These are phyloP conservation scores for Rhinolophus sinicus DNA, from an alignment of 2,113 vertebrate genomes.

Conservation along the genomic window DNA sequence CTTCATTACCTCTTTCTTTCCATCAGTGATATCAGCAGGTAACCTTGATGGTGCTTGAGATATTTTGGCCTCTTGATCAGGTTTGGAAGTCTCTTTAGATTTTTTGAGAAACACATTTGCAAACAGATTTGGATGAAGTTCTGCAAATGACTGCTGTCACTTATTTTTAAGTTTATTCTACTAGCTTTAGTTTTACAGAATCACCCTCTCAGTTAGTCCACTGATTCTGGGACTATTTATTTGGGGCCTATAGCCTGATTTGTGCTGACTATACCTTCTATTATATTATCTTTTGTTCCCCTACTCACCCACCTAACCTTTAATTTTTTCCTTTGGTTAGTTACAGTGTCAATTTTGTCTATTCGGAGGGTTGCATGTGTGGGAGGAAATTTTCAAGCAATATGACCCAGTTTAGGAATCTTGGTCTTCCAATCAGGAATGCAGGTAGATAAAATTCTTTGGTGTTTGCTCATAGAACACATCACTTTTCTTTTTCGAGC, in stretches of 20 bases:
- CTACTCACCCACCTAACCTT: not conserved
- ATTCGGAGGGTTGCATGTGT: not conserved
- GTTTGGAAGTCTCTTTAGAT: slow-evolving; percentile 44
- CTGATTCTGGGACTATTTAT: not conserved
- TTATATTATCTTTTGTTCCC: not conserved
- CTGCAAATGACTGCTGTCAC: not conserved
- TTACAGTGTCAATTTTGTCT: not conserved
- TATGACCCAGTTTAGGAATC: slow-evolving; percentile 39
- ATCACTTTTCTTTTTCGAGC: not conserved
- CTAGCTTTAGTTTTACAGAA: not conserved
- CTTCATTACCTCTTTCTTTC: slow-evolving; percentile 59
- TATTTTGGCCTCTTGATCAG: not conserved
- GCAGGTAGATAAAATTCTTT: not conserved
- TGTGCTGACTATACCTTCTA: not conserved
- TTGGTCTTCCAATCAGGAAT: not conserved
- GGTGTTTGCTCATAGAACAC: not conserved
- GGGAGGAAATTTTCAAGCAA: not conserved
- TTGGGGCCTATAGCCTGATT: not conserved
- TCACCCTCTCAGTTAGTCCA: not conserved
- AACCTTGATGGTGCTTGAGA: slow-evolving; percentile 16
- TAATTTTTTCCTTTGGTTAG: not conserved
- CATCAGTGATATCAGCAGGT: slow-evolving; percentile 67
- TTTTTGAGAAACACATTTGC: slow-evolving; percentile 51
- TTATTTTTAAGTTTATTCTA: slow-evolving; percentile 20
- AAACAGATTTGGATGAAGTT: not conserved